Base-by-base conservation (phyloP, 2,888 invertebrate species). In the Drosophila lacicola region DNA sequence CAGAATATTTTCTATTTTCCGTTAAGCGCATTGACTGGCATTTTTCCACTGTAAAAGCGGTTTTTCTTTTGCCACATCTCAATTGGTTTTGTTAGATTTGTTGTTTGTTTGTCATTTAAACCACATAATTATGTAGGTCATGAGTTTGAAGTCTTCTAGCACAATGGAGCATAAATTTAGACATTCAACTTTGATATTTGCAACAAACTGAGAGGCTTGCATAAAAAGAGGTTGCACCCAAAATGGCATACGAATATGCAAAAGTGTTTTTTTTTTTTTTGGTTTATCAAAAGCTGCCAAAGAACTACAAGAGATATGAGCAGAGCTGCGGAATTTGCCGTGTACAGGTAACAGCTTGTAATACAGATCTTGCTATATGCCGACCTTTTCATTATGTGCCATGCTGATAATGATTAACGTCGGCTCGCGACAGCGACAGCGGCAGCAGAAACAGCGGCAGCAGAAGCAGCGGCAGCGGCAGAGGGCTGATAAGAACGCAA, bases 361-460 rank as follows among this genome's bases (percentile, higher is more conserved):
- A 29, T 29, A 29, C 29, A 29, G 29, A 29, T 29, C 29, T 29
- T 29, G 29, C 29, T 29, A 29, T 29, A 29, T 8, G 29, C 8
- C 29, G 29, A 29, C 29, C 29, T 29, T 29, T 29, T 29, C 29
- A 29, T 29, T 29, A 29, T 29, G 25, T 53, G n/a, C 19, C 33
- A 54, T 17, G 29, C 47, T 58, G 74, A 55, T 68, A 61, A 44
- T 46, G 55, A 50, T 69, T 49, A 66, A 66, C 66, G 78, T 25
- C 21, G 21, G 25, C 25, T 25, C 2, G 25, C 25, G 25, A 29
- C 8, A 8, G 29, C 29, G 13, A 17, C 25, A 29, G 8, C 17
- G 4, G n/a, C 36, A 14, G 14, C 39, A n/a, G 25, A 5, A 39
- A 13, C 37, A 14, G 44, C 11, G 14, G 10, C 19, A n/a, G 0